Base-by-base conservation (phyloP, 2,888 invertebrate species). In the Elaeidobius kamerunicus region DNA sequence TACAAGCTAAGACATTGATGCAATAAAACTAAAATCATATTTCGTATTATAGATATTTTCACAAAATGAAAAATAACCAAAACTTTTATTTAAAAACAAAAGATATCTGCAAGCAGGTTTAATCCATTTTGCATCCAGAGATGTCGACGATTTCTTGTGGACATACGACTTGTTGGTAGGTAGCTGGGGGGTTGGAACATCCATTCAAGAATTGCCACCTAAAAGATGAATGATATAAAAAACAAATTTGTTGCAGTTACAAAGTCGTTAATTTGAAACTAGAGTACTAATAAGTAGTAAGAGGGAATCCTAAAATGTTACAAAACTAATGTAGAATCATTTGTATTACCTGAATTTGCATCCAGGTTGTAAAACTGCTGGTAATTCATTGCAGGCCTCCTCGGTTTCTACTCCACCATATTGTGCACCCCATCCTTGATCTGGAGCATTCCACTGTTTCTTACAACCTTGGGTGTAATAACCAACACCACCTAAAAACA, bases 91-190 rank as follows among this genome's bases (percentile, higher is more conserved):
- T n/a, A n/a, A n/a, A n/a, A n/a, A n/a, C n/a, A n/a, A n/a, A n/a
- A n/a, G n/a, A n/a, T n/a, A n/a, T n/a, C n/a, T n/a, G n/a, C n/a
- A n/a, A n/a, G n/a, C 18, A 38, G 7, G 7, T 48, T 38, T 53
- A 55, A 38, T 52, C 45, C 99, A 99, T 99, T 61, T 61, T 64
- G 40, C 58, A 58, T n/a, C 52, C 52, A 28, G 52, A 51, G 17
- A 55, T 57, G 40, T 28, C 40, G 7, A 52, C 51, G 19, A 57
- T 46, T 44, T 57, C 50, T 38, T 46, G 47, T 11, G 57, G 57
- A 30, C 57, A 58, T n/a, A 38, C 52, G n/a, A 58, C 55, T 47
- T 58, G 55, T 39, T 45, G 23, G 46, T 38, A 58, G 2, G 45
- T 55, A 7, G 53, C 55, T 12, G 52, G 49, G 11, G 57, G 57